These are phyloP conservation scores for Tetragonula clypearis DNA, from an alignment of 1,140 invertebrate species.

Conservation along the genomic window DNA sequence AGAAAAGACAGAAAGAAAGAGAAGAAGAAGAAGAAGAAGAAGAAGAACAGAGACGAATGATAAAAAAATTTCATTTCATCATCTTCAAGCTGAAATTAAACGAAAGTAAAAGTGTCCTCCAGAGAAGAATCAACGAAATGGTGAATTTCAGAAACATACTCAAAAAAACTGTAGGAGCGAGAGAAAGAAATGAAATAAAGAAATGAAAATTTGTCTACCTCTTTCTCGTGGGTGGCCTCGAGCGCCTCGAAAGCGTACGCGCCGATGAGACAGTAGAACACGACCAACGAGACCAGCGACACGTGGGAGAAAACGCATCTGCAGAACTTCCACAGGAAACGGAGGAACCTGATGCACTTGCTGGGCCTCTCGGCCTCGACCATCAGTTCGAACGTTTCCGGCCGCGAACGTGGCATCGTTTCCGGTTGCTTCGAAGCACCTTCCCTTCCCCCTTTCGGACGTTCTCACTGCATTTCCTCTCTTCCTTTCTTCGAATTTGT, in stretches of 20 bases:
- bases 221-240: slow-evolving; percentile 88
- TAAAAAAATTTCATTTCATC: too few species aligned
- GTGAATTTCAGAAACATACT: too few species aligned
- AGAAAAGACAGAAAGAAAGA: too few species aligned
- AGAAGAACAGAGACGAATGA: too few species aligned
- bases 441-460: too few species aligned
- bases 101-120: too few species aligned
- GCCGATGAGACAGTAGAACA: slow-evolving; percentile 94
- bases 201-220: slow-evolving; percentile 79
- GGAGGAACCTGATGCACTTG: slow-evolving; percentile 82
- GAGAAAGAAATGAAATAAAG: accelerated
- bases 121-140: too few species aligned
- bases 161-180: not conserved
- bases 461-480: not conserved
- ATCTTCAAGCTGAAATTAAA: too few species aligned
- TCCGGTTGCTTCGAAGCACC: too few species aligned
- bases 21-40: too few species aligned
- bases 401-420: slow-evolving; percentile 56
- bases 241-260: slow-evolving; percentile 92
- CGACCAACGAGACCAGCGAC: slow-evolving; percentile 91
- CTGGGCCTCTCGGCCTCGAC: slow-evolving; percentile 68
- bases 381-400: slow-evolving; percentile 63
- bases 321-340: slow-evolving; percentile 89
- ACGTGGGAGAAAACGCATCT: slow-evolving; percentile 94
- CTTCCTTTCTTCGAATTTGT: not conserved